Evolutionary conservation across 2,797 vertebrate genomes (phyloP), one percentile per base, ranked within the genome.

Genomic region (Danio jaintianensis): DNA sequence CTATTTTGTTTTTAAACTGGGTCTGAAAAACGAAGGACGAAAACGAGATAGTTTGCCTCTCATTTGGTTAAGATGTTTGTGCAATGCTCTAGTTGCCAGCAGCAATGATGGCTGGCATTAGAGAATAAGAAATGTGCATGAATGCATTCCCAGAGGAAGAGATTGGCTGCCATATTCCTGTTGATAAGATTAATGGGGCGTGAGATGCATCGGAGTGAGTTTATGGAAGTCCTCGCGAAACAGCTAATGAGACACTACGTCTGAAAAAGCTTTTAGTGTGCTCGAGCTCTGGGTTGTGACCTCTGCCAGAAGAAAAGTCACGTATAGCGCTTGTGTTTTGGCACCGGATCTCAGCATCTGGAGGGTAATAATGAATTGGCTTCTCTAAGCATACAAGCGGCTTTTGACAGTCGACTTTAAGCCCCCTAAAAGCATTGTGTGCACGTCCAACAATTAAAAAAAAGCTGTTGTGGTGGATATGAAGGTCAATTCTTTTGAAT

Each of bases 161-260:
- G 69, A 20, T 59, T 64, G 50, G 62, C 81, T 72, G 75, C 75
- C 20, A 70, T 73, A 48, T 55, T 66, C 68, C 70, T 75, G 63
- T 66, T 78, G 83, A 81, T 78, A 77, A 75, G 70, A 70, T 75
- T 82, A 84, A 79, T 79, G 80, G 80, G 45, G 64, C 80, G 10
- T 82, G 79, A 62, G 38, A 66, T 66, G 75, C 63, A 75, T 75
- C 63, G 52, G 52, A 70, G 42, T 68, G 75, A 69, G 70, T 79
- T 78, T 63, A 82, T 79, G 70, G 66, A 55, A 61, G 62, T 79
- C 58, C 36, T 68, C 79, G 22, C 38, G 53, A 79, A 29, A 76
- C 75, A 79, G 66, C 76, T 84, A 81, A 84, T 81, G 68, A 84
- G 78, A 84, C 42, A 38, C 58, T 66, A 48, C n/a, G 15, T 64